A percentile compares a stretch with the other conserved stretches of the same genome.
Evolutionary conservation across 2,888 invertebrate species (phyloP).

Genomic region (Orthosia incerta): DNA sequence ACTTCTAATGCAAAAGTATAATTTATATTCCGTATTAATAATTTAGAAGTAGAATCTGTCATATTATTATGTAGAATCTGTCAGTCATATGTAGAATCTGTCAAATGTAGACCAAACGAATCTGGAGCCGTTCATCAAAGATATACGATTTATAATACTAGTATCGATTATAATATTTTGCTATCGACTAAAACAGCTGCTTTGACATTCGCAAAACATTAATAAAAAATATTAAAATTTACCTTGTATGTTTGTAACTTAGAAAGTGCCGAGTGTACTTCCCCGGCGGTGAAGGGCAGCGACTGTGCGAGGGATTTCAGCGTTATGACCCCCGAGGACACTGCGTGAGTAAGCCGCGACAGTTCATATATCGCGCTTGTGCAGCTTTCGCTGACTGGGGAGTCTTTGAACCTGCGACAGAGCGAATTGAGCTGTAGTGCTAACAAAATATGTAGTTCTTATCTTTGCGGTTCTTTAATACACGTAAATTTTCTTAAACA

Average conservation of each 20-base stretch:
- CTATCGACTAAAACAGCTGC: too few relatives aligned
- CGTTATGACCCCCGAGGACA: slow-evolving; percentile 78
- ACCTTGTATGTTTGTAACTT: slow-evolving; percentile 86
- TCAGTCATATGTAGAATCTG: too few relatives aligned
- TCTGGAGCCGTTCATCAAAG: too few relatives aligned
- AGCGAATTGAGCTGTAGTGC: not conserved
- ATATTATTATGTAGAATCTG: too few relatives aligned
- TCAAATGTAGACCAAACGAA: too few relatives aligned
- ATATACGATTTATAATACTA: too few relatives aligned
- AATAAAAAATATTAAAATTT: slow-evolving; percentile 26
- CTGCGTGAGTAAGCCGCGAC: slow-evolving; percentile 92
- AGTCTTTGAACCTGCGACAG: slow-evolving; percentile 92
- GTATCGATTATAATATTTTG: too few relatives aligned
- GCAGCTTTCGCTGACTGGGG: slow-evolving; percentile 94
- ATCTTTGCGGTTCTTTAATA: not conserved
- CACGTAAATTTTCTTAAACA: too few relatives aligned
- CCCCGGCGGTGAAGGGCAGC: slow-evolving; percentile 91
- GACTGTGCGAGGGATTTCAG: slow-evolving; percentile 88
- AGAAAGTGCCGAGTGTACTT: slow-evolving; percentile 88
- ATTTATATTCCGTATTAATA: too few relatives aligned
- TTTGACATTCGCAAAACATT: too few relatives aligned
- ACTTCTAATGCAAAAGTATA: too few relatives aligned
- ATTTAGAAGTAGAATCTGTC: too few relatives aligned
- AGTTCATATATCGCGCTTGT: slow-evolving; percentile 93
- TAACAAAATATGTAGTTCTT: not conserved